Base-by-base conservation (phyloP, 35 echinoderm and acorn worm genomes). In the Amphiura filiformis region DNA sequence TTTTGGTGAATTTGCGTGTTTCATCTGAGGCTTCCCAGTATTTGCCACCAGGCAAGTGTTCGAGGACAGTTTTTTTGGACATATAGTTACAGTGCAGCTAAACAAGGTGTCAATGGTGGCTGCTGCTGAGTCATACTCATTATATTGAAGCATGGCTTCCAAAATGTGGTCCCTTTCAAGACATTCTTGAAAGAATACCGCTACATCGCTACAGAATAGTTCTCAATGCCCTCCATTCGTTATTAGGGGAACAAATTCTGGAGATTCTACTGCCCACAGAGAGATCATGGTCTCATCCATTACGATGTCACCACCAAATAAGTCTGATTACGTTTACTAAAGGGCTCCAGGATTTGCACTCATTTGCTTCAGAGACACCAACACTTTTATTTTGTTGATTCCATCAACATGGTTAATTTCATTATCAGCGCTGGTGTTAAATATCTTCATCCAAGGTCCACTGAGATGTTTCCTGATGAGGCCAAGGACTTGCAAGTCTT, bases 361-460 rank as follows among this genome's bases (percentile, higher is more conserved):
- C 33, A 39, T 36, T 39, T 37, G 2, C 35, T 81, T 81, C 38
- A 81, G 38, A 30, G 79, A 35, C 2, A 39, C 30, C 33, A 81
- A 22, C 17, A 40, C 79, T 81, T 81, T 81, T 7, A 81, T 35
- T 81, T 30, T 39, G 5, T 17, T 38, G 33, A 81, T 81, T 81
- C 79, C 79, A 81, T 40, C 79, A 36, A 81, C 38, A 81, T 81
- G 79, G 34, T 81, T 40, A 13, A 81, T 39, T n/a, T 81, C 38
- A 40, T 22, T 81, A 13, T 81, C 79, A 36, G 35, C 4, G 23
- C 20, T 30, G 34, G 79, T 81, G 34, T 81, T 35, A 35, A 81
- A 81, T 39, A 30, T 37, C 79, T 81, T 81, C 38, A 81, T 81
- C 79, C 79, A 81, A 30, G 79, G 79, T 35, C 79, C 79, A 38